Evolutionary conservation across 2,888 invertebrate species (phyloP), one percentile per base, ranked within the genome.

Genomic region (Augiades crinisus): DNA sequence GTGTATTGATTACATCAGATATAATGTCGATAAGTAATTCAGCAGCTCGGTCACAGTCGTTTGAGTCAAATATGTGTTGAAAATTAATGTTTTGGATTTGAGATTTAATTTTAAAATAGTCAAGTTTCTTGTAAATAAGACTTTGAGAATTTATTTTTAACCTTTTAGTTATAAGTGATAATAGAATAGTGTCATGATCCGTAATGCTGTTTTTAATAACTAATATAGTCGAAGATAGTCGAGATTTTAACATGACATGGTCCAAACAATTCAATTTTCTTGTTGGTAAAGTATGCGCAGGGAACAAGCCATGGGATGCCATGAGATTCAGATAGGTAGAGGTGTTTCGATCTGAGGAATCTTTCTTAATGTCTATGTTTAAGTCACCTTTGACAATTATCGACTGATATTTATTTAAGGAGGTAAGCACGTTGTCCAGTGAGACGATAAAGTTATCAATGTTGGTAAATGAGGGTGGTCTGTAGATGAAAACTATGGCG

Each of bases 351-450:
- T 44, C 19, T 16, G 6, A 10, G 1, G 22, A 17, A 5, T 27
- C 33, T 2, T 10, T 31, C 21, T 31, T 22, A 13, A 49, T 49
- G 12, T 49, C 41, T 16, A 49, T 41, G 10, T 49, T 49, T 40
- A 49, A 3, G 31, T 49, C 49, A 6, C 49, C 49, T 17, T 19
- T 40, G n/a, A 49, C 3, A 6, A 34, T 7, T 16, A 37, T 6
- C 10, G 33, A 13, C 2, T 21, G 21, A 21, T 24, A 34, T 13
- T 33, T 30, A 31, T 34, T 34, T 24, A 41, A 22, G 5, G 16
- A n/a, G 21, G 10, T 24, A 2, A 49, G 13, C 1, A 40, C 22
- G 2, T 2, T 5, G 7, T 49, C 41, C 3, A 49, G 22, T 8
- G 49, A 49, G 5, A 33, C 12, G 1, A 41, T 13, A 34, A 43